Base-by-base conservation (phyloP, 2,113 vertebrate species). In the Laticauda laticaudata region DNA sequence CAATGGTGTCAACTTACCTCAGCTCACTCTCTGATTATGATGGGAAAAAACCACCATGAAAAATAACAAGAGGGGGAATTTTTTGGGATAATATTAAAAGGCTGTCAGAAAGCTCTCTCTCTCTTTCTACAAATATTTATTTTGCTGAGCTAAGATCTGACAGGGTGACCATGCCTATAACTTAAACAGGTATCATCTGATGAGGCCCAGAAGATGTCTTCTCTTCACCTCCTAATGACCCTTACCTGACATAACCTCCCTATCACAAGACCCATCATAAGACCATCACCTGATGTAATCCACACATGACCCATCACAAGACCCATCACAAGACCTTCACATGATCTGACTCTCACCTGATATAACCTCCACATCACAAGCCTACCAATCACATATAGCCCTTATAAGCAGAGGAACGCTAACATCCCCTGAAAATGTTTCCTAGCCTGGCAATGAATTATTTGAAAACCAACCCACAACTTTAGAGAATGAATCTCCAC, bases 11-110 rank as follows among this genome's bases (percentile, higher is more conserved):
- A 92, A 56, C 86, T 95, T 95, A 81, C 91, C 61, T 89, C 0
- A 1, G 92, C 64, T 1, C 15, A 0, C 91, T 94, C 91, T 89
- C 95, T 92, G 56, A 95, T 93, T 97, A 92, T 95, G 95, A 94
- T 91, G 97, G 93, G 89, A 94, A 93, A 93, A 9, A 96, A 95
- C 7, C 69, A 90, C n/a, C 93, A 20, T 24, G 93, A 95, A 24
- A 43, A 87, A 87, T 53, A 55, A 64, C 20, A 34, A 21, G 15
- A 56, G n/a, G 88, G 24, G 12, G 12, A 34, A 96, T 95, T 93
- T 94, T 93, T 90, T 95, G 95, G 86, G 95, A 96, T 3, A 93
- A 34, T 95, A 94, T 96, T 39, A 92, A 91, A 89, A 93, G 81
- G 69, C 45, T 45, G 91, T 96, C 34, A 89, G 9, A 92, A 94